Evolutionary conservation across 2,113 vertebrate genomes (phyloP).

Genomic region (Columba janthina): DNA sequence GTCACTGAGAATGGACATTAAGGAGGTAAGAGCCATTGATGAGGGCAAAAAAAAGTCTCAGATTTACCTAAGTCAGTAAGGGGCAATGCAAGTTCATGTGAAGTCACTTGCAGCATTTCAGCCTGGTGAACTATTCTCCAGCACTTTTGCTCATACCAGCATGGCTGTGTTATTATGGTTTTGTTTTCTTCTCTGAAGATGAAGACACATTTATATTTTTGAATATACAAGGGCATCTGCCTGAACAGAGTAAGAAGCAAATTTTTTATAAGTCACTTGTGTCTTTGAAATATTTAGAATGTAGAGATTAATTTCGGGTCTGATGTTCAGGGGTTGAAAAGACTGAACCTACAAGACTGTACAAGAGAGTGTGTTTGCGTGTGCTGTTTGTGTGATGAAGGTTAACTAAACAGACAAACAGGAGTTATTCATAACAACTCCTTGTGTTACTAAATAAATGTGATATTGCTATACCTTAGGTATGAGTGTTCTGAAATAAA

Average conservation of each 20-base stretch:
- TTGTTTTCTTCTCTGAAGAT: neutral
- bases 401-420: neutral
- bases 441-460: neutral
- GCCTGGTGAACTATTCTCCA: neutral
- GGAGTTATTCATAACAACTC: neutral
- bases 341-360: neutral
- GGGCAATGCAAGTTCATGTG: neutral
- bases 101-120: neutral
- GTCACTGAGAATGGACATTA: neutral
- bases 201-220: neutral
- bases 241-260: neutral
- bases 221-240: neutral
- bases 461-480: neutral
- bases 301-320: neutral
- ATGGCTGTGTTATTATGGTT: fast-evolving
- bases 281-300: neutral
- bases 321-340: neutral
- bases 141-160: neutral
- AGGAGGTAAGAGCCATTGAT: neutral
- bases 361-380: neutral
- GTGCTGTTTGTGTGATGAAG: neutral
- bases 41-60: neutral
- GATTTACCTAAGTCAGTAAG: neutral
- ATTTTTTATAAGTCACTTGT: neutral
- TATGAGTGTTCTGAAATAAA: neutral